Evolutionary conservation across 2,113 vertebrate genomes (phyloP), one percentile per base, ranked within the genome.

Genomic region (Oostethus manadensis): DNA sequence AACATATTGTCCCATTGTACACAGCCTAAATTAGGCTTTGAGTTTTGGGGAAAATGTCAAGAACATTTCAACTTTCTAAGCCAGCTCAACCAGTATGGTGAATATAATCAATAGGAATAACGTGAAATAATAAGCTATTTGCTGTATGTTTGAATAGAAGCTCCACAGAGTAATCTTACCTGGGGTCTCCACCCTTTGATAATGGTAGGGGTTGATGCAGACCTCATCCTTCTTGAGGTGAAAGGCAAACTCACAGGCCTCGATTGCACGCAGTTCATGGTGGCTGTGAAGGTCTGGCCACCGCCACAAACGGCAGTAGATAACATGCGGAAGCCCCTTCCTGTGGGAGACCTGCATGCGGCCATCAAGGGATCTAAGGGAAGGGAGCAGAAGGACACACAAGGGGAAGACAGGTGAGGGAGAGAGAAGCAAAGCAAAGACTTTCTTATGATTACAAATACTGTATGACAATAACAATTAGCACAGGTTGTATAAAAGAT

Each of bases 181-280:
- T 94, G 96, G 96, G 20, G 96, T 98, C 86, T 99, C 96, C 88
- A 98, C 95, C 89, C 96, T 94, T 88, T 99, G 96, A 88, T 99
- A 98, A 89, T 99, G 96, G 88, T 99, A 99, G 53, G 96, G 96
- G 81, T 98, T 99, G 88, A 99, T 94, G 88, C 96, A 99, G 43
- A 98, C 96, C 90, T 98, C 96, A 74, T 99, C 96, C 91, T 99
- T 98, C 90, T 99, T 99, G 88, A 98, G 93, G 83, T 97, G 95
- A 92, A 99, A 98, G 87, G 96, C 94, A 82, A 96, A 99, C 91
- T 98, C 95, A 79, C 96, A 99, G 85, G 95, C 93, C 88, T 99
- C 96, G 50, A 98, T 94, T 56, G 96, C 96, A 21, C 96, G 97
- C 74, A 99, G 92, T 84, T 98, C 96, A 61, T 99, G 96, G 71